phyloP scores from a whole-genome alignment of 2,888 invertebrate genomes.

The Agrochola macilenta region DNA sequence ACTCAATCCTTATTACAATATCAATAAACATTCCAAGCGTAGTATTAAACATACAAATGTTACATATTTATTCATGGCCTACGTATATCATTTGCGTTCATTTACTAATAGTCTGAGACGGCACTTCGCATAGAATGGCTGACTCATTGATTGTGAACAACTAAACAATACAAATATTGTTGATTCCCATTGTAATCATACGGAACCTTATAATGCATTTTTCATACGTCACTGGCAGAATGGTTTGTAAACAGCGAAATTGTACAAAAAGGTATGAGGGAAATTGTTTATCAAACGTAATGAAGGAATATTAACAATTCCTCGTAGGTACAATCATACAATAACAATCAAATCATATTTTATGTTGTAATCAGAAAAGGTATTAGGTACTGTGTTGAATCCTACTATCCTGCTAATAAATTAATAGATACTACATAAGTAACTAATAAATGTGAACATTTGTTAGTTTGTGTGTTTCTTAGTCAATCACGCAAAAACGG shows the following conservation, averaged over 20 bases:
- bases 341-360: background rate
- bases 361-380: background rate
- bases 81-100: slow-evolving; percentile 26
- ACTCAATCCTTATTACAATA: background rate
- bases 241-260: background rate
- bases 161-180: slow-evolving; percentile 38
- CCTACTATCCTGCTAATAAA: too few relatives aligned
- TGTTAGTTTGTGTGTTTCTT: too few relatives aligned
- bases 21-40: slow-evolving; percentile 22
- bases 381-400: background rate
- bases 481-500: too few relatives aligned
- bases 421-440: too few relatives aligned
- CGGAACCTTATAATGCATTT: slow-evolving; percentile 8
- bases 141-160: slow-evolving; percentile 28
- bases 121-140: background rate
- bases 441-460: too few relatives aligned
- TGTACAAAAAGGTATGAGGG: background rate
- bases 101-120: slow-evolving; percentile 22
- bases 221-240: background rate
- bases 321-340: background rate
- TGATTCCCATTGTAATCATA: slow-evolving; percentile 16
- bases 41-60: slow-evolving; percentile 28
- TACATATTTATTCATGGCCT: slow-evolving; percentile 18
- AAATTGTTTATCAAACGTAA: background rate
- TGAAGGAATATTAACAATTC: background rate